These are phyloP conservation scores for Pyrocephalus nanus DNA, from an alignment of 2,797 vertebrate species.

Conservation along the genomic window DNA sequence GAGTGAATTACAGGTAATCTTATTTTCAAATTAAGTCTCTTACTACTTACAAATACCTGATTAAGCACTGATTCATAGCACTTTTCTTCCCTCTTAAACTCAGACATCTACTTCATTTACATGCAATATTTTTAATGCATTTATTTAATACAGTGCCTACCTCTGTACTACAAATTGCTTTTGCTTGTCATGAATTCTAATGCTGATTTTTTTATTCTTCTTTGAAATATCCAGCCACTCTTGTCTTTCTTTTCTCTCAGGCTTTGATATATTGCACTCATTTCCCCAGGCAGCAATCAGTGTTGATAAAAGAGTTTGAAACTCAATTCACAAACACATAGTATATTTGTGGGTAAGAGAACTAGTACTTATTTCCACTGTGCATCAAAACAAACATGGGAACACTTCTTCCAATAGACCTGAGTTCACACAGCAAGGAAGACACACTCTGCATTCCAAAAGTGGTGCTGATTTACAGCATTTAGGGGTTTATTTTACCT, in stretches of 20 bases:
- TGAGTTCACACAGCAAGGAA: neutral
- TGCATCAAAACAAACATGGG: neutral
- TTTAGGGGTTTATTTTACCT: neutral
- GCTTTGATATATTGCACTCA: conserved; percentile 63
- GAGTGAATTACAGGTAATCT: neutral
- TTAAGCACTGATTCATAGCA: neutral
- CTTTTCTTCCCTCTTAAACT: neutral
- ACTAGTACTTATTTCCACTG: conserved; percentile 6
- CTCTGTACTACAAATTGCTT: conserved; percentile 53
- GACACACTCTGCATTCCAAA: neutral
- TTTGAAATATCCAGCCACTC: conserved; percentile 45
- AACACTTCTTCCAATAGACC: neutral
- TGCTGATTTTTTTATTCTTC: conserved; percentile 40
- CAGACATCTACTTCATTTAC: conserved; percentile 41
- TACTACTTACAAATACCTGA: neutral
- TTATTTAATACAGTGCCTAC: conserved; percentile 23
- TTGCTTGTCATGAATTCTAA: conserved; percentile 58
- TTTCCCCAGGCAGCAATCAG: conserved; percentile 64
- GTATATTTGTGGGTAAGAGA: conserved; percentile 14
- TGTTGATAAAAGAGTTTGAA: conserved; percentile 54
- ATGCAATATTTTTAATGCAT: conserved; percentile 38
- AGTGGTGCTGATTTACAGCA: neutral
- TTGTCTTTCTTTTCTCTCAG: conserved; percentile 40
- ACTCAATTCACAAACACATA: conserved; percentile 52
- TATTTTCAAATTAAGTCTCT: neutral